phyloP scores from a whole-genome alignment of 2,113 vertebrate species.

The Irena cyanogastra region DNA sequence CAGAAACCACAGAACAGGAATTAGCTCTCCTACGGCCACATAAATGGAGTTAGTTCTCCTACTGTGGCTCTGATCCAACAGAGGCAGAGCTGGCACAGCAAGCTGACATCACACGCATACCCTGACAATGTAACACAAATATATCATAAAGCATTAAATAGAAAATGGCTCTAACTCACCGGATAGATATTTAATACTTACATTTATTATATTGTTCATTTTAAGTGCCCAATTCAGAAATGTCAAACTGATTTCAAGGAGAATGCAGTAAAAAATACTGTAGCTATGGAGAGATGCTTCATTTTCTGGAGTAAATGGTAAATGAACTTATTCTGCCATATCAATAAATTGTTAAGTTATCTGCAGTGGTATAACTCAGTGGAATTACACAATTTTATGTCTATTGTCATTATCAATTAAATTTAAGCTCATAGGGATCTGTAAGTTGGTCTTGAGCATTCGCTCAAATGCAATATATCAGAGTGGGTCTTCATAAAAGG shows the following conservation, averaged over 20 bases:
- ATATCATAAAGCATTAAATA: not conserved
- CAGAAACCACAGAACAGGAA: not conserved
- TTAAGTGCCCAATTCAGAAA: not conserved
- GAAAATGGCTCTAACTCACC: not conserved
- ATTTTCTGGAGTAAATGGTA: not conserved
- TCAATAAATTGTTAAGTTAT: not conserved
- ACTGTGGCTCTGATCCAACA: not conserved
- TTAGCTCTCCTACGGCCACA: not conserved
- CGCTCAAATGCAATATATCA: not conserved
- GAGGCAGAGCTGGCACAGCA: not conserved
- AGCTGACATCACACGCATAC: not conserved
- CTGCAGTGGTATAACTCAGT: not conserved
- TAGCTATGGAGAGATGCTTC: not conserved
- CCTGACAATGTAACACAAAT: not conserved
- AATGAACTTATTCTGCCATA: not conserved
- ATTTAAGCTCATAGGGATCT: not conserved
- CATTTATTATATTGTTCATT: constrained; percentile 4
- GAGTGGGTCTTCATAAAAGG: not conserved
- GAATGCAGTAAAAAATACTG: not conserved
- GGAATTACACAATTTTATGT: not conserved
- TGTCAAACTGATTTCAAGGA: not conserved
- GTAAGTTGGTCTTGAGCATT: not conserved
- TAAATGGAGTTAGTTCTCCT: no score
- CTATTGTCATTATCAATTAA: not conserved
- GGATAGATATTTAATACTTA: not conserved